Base-by-base conservation (phyloP, 2,113 vertebrate species). In the Tragelaphus scriptus region DNA sequence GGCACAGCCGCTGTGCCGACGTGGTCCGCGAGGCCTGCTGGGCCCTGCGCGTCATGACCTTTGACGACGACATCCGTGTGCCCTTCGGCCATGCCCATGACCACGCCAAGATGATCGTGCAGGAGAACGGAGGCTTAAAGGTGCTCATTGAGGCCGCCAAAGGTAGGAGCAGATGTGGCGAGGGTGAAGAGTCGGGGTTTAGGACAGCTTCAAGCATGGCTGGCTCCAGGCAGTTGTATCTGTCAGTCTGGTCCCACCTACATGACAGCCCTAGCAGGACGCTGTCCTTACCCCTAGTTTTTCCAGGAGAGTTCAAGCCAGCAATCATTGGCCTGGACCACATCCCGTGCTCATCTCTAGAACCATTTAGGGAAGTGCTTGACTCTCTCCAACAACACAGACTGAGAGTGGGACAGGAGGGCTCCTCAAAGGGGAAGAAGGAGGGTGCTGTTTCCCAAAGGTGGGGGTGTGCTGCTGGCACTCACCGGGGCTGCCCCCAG, bases 1-100 rank as follows among this genome's bases (percentile, higher is more conserved):
- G 13, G 63, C 99, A 99, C 4, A 77, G 97, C 0, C 14, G 7
- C 88, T 97, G 97, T 0, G 98, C 99, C 0, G 98, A 99, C 0
- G 96, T 99, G 1, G 99, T 99, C 14, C 99, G 98, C 32, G 98
- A 99, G 25, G 99, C 99, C 0, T 98, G 99, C n/a, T 94, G 97
- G 0, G 98, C 99, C 0, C 99, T 99, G 23, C 98, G 99, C n/a
- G 16, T 99, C 96, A 99, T 99, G 99, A 99, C 99, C 0, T 99
- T 99, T 3, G 99, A 99, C 0, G 99, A 99, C 1, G 99, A 99
- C 90, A 98, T 99, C 96, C 99, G 99, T 0, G 99, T 99, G 91
- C 98, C 99, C 28, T 99, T 99, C 7, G 99, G 99, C 1, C 99
- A 99, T 0, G 99, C 99, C n/a, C 99, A 99, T 0, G 99, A 99